These are phyloP conservation scores for Netelia inedita DNA, from an alignment of 2,888 invertebrate species.

Conservation along the genomic window DNA sequence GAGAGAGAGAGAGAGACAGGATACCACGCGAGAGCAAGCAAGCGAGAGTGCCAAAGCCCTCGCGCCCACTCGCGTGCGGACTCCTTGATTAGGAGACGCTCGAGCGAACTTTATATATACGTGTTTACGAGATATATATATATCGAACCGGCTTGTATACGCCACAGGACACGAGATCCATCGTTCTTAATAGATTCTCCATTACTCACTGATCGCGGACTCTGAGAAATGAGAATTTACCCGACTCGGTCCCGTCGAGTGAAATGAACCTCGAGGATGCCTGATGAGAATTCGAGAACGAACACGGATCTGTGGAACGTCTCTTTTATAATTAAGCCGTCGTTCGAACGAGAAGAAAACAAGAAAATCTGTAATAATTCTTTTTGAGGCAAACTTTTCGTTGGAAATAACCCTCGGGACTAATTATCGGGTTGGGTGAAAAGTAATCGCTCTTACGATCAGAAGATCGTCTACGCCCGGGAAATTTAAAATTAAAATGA, in stretches of 20 bases:
- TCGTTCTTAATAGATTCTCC: slow-evolving; percentile 59
- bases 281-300: background rate
- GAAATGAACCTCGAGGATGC: background rate
- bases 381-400: background rate
- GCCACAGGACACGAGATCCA: slow-evolving; percentile 46
- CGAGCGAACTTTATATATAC: background rate
- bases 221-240: slow-evolving; percentile 42
- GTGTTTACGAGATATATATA: background rate
- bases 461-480: too few species aligned
- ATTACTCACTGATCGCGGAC: slow-evolving; percentile 52
- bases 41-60: slow-evolving; percentile 1
- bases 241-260: background rate
- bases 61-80: slow-evolving; percentile 12
- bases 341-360: background rate
- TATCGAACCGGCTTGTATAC: slow-evolving; percentile 41
- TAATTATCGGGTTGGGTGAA: background rate
- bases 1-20: slow-evolving; percentile 17
- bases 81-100: slow-evolving; percentile 62
- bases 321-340: too few species aligned
- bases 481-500: too few species aligned
- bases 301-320: background rate
- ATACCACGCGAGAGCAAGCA: too few species aligned
- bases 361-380: background rate
- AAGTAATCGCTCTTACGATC: too few species aligned
- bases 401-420: slow-evolving; percentile 5